These are phyloP conservation scores for Thecocarcelia acutangulata DNA, from an alignment of 2,888 invertebrate species.

Conservation along the genomic window DNA sequence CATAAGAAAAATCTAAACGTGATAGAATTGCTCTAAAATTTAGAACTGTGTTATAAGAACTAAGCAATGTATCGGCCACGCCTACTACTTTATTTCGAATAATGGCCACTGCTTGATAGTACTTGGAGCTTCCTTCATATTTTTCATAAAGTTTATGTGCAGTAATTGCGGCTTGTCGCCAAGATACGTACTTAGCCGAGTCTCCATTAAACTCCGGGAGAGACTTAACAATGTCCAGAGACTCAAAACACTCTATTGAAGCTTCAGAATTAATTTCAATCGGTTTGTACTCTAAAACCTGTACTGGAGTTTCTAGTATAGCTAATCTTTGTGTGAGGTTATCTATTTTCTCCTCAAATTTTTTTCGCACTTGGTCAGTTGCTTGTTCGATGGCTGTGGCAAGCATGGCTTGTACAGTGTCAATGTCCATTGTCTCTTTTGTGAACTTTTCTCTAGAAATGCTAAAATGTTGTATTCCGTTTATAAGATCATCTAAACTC, in stretches of 20 bases:
- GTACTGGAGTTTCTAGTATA: constrained; percentile 39
- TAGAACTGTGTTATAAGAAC: constrained; percentile 35
- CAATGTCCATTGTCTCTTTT: constrained; percentile 29
- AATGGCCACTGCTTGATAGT: constrained; percentile 33
- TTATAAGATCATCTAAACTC: constrained; percentile 37
- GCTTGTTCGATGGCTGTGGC: constrained; percentile 36
- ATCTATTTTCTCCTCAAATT: constrained; percentile 29
- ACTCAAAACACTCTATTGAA: constrained; percentile 31
- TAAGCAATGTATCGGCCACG: constrained; percentile 17
- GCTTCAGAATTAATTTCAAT: constrained; percentile 21
- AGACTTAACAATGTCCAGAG: constrained; percentile 37
- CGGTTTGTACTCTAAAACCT: constrained; percentile 27
- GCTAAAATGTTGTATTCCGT: constrained; percentile 43
- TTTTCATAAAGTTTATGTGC: constrained; percentile 38
- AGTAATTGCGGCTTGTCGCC: constrained; percentile 43
- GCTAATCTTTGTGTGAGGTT: constrained; percentile 37
- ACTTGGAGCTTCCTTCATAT: no score
- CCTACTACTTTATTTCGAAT: constrained; percentile 39
- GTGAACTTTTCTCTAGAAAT: constrained; percentile 8
- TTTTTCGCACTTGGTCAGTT: no score
- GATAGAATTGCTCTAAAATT: constrained; percentile 50
- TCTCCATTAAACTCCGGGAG: constrained; percentile 49
- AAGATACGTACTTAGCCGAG: constrained; percentile 36
- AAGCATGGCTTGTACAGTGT: constrained; percentile 35
- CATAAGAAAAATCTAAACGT: constrained; percentile 41